These are phyloP conservation scores for Ceyx melanurus DNA, from an alignment of 2,113 vertebrate species.

Conservation along the genomic window DNA sequence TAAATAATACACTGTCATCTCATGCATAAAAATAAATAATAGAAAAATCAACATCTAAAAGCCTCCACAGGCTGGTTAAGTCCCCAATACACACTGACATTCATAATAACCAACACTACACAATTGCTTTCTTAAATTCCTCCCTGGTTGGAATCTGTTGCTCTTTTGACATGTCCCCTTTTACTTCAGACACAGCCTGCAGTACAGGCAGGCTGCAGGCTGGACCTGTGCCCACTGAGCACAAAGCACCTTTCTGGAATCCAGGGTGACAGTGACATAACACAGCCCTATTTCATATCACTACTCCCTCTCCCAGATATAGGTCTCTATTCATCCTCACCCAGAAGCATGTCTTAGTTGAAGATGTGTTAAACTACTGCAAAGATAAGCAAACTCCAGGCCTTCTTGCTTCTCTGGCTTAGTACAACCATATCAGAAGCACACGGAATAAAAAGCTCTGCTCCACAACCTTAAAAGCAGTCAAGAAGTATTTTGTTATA, in stretches of 20 bases:
- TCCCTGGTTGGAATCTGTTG: background rate
- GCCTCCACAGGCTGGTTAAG: background rate
- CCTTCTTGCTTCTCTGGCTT: background rate
- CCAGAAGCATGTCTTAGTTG: fast-evolving
- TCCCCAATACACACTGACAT: background rate
- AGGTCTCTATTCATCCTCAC: no score
- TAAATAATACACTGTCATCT: background rate
- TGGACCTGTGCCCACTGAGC: background rate
- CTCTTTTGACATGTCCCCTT: background rate
- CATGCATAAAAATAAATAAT: background rate
- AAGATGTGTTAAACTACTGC: background rate
- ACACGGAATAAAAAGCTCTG: background rate
- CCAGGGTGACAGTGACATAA: fast-evolving
- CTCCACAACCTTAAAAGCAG: background rate
- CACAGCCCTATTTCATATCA: background rate
- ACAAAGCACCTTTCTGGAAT: background rate
- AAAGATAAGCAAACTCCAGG: background rate
- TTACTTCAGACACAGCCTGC: background rate
- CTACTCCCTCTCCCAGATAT: fast-evolving
- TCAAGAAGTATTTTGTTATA: background rate
- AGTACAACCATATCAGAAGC: background rate
- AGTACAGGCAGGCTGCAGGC: fast-evolving
- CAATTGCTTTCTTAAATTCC: background rate
- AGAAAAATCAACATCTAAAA: background rate
- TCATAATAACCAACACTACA: fast-evolving